phyloP scores from a whole-genome alignment of 1,140 invertebrate genomes.

The Zaprionus ornatus region DNA sequence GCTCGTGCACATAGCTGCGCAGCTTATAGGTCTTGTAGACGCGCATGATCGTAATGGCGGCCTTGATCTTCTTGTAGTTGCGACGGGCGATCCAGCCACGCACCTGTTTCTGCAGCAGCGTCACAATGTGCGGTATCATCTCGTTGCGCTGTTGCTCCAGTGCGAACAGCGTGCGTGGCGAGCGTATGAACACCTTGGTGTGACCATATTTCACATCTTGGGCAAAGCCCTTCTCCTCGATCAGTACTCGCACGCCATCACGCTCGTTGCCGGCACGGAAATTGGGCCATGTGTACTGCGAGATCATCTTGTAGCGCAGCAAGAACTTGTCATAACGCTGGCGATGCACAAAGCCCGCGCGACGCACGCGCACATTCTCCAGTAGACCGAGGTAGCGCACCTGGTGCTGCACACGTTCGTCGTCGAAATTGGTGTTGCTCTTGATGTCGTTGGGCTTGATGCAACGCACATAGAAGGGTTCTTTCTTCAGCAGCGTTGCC shows the following conservation, averaged over 20 bases:
- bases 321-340: slow-evolving; percentile 94
- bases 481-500: slow-evolving; percentile 94
- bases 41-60: slow-evolving; percentile 91
- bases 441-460: slow-evolving; percentile 98
- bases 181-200: slow-evolving; percentile 97
- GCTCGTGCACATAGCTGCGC: slow-evolving; percentile 89
- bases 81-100: slow-evolving; percentile 92
- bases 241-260: slow-evolving; percentile 93
- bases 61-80: slow-evolving; percentile 93
- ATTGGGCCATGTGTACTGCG: slow-evolving; percentile 97
- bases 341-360: slow-evolving; percentile 96
- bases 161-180: slow-evolving; percentile 94
- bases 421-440: slow-evolving; percentile 88
- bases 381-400: slow-evolving; percentile 95
- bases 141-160: slow-evolving; percentile 93
- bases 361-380: slow-evolving; percentile 96
- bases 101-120: slow-evolving; percentile 97
- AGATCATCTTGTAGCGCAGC: slow-evolving; percentile 97
- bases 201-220: slow-evolving; percentile 96
- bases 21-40: slow-evolving; percentile 95
- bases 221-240: slow-evolving; percentile 91
- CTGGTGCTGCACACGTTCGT: slow-evolving; percentile 93
- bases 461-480: slow-evolving; percentile 98
- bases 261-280: slow-evolving; percentile 90
- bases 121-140: slow-evolving; percentile 94